A percentile compares a stretch with the other conserved stretches of the same genome.
These are phyloP conservation scores for Balanococcus diminutus DNA, from an alignment of 2,888 invertebrate genomes.

Conservation along the genomic window DNA sequence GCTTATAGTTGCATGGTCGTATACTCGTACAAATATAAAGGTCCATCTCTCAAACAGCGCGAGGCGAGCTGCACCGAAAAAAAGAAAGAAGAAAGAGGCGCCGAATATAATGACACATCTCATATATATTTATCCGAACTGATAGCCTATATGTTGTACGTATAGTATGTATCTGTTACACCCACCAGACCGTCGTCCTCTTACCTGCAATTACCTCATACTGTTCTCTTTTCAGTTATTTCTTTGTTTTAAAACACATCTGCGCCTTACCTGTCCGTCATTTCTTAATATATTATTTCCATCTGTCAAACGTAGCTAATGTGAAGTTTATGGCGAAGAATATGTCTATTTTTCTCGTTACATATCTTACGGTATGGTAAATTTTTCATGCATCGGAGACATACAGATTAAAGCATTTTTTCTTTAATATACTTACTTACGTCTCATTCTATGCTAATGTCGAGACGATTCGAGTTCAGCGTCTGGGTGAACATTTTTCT, in stretches of 20 bases:
- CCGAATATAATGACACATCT: constrained; percentile 53
- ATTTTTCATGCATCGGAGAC: constrained; percentile 32
- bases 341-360: constrained; percentile 27
- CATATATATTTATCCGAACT: constrained; percentile 52
- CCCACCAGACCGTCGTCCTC: constrained; percentile 46
- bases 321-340: constrained; percentile 32
- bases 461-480: background rate
- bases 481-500: constrained; percentile 14
- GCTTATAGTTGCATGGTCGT: background rate
- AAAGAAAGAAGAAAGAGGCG: constrained; percentile 47
- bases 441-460: background rate
- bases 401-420: constrained; percentile 16
- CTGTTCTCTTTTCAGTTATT: constrained; percentile 53
- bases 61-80: background rate
- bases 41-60: constrained; percentile 33
- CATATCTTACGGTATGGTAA: background rate
- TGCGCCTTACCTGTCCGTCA: constrained; percentile 52
- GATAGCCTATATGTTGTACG: constrained; percentile 49
- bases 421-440: too few relatives aligned
- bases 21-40: background rate
- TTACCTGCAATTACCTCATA: constrained; percentile 53
- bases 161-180: constrained; percentile 51
- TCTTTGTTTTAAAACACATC: constrained; percentile 54
- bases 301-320: constrained; percentile 51
- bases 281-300: constrained; percentile 53